A percentile compares a stretch with the other conserved stretches of the same genome.
Conservation (phyloP, 2,888 invertebrate genomes). For the Lithophane semibrunnea region DNA sequence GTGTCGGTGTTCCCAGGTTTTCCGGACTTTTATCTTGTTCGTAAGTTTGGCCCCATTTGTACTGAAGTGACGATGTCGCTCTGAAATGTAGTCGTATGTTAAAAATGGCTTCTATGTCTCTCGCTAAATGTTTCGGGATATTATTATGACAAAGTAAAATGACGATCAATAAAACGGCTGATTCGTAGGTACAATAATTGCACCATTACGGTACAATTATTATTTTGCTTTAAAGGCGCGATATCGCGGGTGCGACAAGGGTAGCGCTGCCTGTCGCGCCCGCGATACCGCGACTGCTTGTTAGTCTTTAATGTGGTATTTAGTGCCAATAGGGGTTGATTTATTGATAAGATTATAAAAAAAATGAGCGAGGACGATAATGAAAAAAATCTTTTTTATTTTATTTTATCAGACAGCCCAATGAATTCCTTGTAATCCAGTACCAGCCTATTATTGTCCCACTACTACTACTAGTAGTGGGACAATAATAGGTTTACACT, state of each 20-base stretch:
- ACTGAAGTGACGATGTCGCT: slow-evolving; percentile 19
- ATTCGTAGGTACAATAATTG: neutral
- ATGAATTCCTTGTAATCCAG: neutral
- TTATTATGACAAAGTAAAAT: neutral
- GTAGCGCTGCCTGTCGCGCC: too few relatives aligned
- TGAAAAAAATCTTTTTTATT: too few relatives aligned
- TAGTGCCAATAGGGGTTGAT: neutral
- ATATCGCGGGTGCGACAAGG: too few relatives aligned
- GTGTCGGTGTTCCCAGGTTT: slow-evolving; percentile 28
- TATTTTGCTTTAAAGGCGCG: neutral
- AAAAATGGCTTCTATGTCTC: neutral
- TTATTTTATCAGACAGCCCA: too few relatives aligned
- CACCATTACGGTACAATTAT: neutral
- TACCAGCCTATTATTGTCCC: too few relatives aligned
- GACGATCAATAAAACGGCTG: neutral
- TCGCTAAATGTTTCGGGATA: neutral
- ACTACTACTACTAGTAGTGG: too few relatives aligned
- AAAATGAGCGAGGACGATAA: neutral
- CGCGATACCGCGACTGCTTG: too few relatives aligned
- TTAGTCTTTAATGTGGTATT: too few relatives aligned
- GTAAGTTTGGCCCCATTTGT: slow-evolving; percentile 32
- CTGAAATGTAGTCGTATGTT: neutral
- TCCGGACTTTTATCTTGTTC: slow-evolving; percentile 49
- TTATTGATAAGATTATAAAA: neutral
- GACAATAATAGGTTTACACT: neutral